Percentiles rank a stretch among this genome's conserved stretches.
These are phyloP conservation scores for Lepidochrysops patricia DNA, from an alignment of 2,888 invertebrate genomes.

Conservation along the genomic window DNA sequence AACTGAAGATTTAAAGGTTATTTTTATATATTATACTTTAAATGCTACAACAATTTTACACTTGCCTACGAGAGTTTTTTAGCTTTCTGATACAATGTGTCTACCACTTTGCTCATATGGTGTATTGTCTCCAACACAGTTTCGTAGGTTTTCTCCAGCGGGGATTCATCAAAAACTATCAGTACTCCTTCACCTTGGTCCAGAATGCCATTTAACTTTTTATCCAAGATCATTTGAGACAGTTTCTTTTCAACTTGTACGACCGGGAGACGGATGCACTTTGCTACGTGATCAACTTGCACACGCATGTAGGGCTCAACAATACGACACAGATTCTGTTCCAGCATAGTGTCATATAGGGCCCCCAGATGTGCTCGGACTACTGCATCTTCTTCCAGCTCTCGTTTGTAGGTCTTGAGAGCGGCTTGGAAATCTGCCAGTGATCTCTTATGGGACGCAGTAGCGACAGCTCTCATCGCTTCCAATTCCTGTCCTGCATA, in stretches of 20 bases:
- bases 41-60: conserved; percentile 65
- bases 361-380: conserved; percentile 97
- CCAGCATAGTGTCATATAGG: conserved; percentile 97
- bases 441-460: conserved; percentile 96
- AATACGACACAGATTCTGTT: conserved; percentile 98
- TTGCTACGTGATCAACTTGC: conserved; percentile 93
- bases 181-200: conserved; percentile 99
- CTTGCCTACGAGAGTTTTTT: conserved; percentile 91
- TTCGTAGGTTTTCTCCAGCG: conserved; percentile 97
- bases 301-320: conserved; percentile 99
- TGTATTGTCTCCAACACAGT: conserved; percentile 97
- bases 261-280: conserved; percentile 90
- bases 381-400: conserved; percentile 96
- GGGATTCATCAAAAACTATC: conserved; percentile 96
- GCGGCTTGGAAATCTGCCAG: conserved; percentile 96
- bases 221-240: conserved; percentile 99
- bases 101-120: conserved; percentile 99
- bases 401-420: conserved; percentile 87
- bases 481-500: conserved; percentile 96
- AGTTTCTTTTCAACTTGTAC: conserved; percentile 97
- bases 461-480: conserved; percentile 98
- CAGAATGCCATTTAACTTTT: conserved; percentile 96
- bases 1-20: conserved; percentile 56
- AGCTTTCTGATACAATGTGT: conserved; percentile 98
- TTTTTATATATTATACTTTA: conserved; percentile 57